Base-by-base conservation (phyloP, 2,113 vertebrate species). In the Rhinolophus sinicus region DNA sequence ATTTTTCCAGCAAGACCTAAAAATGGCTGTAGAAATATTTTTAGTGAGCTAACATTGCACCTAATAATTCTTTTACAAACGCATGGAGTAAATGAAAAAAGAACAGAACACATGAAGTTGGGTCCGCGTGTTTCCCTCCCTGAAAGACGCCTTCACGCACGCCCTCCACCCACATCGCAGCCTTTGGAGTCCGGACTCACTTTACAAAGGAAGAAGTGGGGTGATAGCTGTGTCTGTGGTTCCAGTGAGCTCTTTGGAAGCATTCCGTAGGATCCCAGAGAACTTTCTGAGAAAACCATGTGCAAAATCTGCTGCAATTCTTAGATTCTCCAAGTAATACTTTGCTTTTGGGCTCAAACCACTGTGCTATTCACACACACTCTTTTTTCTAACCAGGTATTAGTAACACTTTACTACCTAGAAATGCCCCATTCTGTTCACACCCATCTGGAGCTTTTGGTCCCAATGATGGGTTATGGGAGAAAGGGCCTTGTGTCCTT, bases 101-200 rank as follows among this genome's bases (percentile, higher is more conserved):
- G 9, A 9, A 14, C 14, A 3, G 8, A 24, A 2, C 30, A 0
- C 10, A 0, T 1, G 0, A 0, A 4, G 4, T 5, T 3, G 6
- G 19, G n/a, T 12, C 28, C 1, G 56, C 6, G 28, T 4, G 60
- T 1, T 6, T 6, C 92, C 2, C 64, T 52, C 8, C 6, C 8
- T 18, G 28, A 26, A 11, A 7, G 58, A 9, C 4, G 2, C 30
- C 0, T 0, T 10, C 11, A 50, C 11, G 12, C 47, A 50, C 47
- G 12, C 47, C 12, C 47, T 50, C 12, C 52, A 54, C 52, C 52
- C 52, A 18, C 52, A 18, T 54, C 14, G 28, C n/a, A 14, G 10
- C 19, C 2, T 21, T 24, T 3, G 22, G 30, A 52, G 21, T 15
- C 3, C 1, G 3, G 0, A 4, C 2, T 58, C 15, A 1, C 13